A percentile compares a stretch with the other conserved stretches of the same genome.
Conservation (phyloP, 2,888 invertebrate genomes). For the Apotomis capreana region DNA sequence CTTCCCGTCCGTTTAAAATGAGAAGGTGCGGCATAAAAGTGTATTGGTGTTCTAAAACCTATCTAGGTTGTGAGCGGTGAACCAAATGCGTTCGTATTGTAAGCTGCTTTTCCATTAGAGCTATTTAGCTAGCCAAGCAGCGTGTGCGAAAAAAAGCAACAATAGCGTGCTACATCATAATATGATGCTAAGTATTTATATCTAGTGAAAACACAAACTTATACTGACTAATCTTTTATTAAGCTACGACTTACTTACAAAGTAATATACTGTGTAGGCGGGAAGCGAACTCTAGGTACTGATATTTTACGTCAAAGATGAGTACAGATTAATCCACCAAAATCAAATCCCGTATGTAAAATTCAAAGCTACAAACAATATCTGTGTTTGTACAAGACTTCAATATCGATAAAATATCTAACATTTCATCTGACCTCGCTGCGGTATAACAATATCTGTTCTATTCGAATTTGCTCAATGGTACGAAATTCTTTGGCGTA, state of each 20-base stretch:
- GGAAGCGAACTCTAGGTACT: too few relatives aligned
- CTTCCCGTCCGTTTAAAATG: not conserved
- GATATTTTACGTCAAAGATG: too few relatives aligned
- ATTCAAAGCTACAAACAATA: not conserved
- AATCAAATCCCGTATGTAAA: not conserved
- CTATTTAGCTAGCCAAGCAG: too few relatives aligned
- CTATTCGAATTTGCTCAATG: conserved; percentile 25
- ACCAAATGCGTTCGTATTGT: too few relatives aligned
- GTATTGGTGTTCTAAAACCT: not conserved
- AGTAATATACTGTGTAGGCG: too few relatives aligned
- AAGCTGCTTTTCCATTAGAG: too few relatives aligned
- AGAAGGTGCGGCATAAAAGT: not conserved
- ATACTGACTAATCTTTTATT: too few relatives aligned
- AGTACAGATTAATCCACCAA: not conserved
- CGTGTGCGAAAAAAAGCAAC: too few relatives aligned
- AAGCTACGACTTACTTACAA: too few relatives aligned
- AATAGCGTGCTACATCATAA: too few relatives aligned
- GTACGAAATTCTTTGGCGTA: conserved; percentile 29
- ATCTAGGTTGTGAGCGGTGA: not conserved
- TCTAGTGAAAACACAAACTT: too few relatives aligned
- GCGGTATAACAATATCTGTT: conserved; percentile 24
- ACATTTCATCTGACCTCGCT: conserved; percentile 16
- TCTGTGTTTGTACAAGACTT: conserved; percentile 4
- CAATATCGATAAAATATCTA: conserved; percentile 24
- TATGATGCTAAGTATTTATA: too few relatives aligned